phyloP scores from a whole-genome alignment of 2,113 vertebrate genomes.

The Aegypius monachus region DNA sequence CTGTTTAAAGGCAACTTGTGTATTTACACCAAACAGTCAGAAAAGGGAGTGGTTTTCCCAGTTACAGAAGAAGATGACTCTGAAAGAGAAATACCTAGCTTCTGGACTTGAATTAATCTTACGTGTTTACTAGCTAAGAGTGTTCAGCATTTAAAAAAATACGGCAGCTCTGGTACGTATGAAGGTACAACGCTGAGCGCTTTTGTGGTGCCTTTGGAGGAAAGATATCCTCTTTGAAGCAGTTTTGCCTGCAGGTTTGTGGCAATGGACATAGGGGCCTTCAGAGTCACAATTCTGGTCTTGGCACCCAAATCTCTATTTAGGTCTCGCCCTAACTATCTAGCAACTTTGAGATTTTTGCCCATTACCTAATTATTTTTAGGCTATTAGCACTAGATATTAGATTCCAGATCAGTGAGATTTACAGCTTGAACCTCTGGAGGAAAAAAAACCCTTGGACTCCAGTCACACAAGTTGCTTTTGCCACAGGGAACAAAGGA shows the following conservation, averaged over 20 bases:
- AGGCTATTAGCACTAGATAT: not conserved
- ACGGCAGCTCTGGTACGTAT: not conserved
- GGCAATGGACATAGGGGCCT: fast-evolving
- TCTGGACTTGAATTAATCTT: not conserved
- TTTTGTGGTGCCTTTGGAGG: not conserved
- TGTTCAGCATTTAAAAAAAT: no score
- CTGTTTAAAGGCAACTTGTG: not conserved
- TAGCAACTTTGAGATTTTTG: not conserved
- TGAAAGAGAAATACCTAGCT: not conserved
- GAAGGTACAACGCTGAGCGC: not conserved
- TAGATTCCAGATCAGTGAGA: not conserved
- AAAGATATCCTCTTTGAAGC: not conserved
- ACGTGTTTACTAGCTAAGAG: not conserved
- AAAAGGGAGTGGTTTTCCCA: not conserved
- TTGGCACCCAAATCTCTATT: not conserved
- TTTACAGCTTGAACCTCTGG: not conserved
- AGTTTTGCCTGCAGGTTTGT: not conserved
- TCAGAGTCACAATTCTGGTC: not conserved
- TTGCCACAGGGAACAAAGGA: not conserved
- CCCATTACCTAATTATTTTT: not conserved
- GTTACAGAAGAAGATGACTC: not conserved
- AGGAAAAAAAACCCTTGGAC: not conserved
- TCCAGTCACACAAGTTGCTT: not conserved
- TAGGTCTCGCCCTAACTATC: not conserved
- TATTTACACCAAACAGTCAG: not conserved